Percentiles rank a stretch among this genome's conserved stretches.
Evolutionary conservation across 2,888 invertebrate species (phyloP).

Genomic region (Phengaris arion): DNA sequence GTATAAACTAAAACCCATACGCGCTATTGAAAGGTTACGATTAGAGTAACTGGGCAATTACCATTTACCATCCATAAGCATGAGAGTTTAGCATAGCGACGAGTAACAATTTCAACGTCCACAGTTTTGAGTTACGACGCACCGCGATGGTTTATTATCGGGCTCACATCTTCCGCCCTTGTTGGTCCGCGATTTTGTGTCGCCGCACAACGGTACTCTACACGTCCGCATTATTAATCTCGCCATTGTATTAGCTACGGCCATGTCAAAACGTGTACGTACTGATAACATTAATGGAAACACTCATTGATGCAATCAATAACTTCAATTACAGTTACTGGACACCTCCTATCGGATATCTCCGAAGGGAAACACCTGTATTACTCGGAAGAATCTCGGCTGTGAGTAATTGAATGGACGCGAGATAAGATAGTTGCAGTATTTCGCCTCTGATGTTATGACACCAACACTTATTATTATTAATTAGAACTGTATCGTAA

Average conservation of each 20-base stretch:
- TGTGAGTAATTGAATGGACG: constrained; percentile 34
- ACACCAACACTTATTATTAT: constrained; percentile 10
- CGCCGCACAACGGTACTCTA: constrained; percentile 67
- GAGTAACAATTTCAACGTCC: constrained; percentile 73
- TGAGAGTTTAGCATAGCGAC: constrained; percentile 53
- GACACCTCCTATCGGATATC: constrained; percentile 56
- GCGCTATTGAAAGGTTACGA: constrained; percentile 61
- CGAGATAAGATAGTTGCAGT: constrained; percentile 29
- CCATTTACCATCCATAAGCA: constrained; percentile 64
- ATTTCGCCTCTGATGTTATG: constrained; percentile 23
- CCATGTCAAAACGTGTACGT: constrained; percentile 69
- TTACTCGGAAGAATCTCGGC: constrained; percentile 31
- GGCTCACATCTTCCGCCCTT: constrained; percentile 76
- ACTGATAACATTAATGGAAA: constrained; percentile 71
- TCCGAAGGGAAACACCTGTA: constrained; percentile 43
- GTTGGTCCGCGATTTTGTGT: constrained; percentile 72
- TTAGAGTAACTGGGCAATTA: constrained; percentile 62
- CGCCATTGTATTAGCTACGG: constrained; percentile 71
- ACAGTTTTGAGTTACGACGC: constrained; percentile 70
- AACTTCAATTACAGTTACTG: constrained; percentile 63
- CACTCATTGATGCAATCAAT: constrained; percentile 65
- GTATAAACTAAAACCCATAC: constrained; percentile 40
- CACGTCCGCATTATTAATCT: constrained; percentile 75
- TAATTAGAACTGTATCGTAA: background rate
- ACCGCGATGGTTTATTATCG: constrained; percentile 74